Evolutionary conservation across 2,113 vertebrate species (phyloP), one percentile per base, ranked within the genome.

Genomic region (Forbesichthys papilliferus): DNA sequence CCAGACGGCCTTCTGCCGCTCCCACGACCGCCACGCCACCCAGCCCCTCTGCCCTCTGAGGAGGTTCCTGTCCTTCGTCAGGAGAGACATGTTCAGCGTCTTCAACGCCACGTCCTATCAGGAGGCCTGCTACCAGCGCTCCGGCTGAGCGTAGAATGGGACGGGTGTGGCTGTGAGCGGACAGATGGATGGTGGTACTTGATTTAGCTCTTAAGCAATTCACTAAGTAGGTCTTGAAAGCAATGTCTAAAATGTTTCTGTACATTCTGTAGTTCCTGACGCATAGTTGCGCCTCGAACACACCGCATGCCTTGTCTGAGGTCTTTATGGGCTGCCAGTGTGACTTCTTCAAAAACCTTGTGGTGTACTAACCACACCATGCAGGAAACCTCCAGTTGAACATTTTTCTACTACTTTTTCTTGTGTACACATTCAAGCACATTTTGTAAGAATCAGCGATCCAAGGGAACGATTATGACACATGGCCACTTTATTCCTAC

Each of bases 31-130:
- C 75, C 89, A 13, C 60, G 90, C 89, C 46, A 80, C 66, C 77
- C 95, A 91, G 63, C 94, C 93, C 0, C 94, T 98, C 87, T 99
- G 97, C 78, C 96, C 97, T 13, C 92, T 99, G 2, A 91, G 92
- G 69, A 97, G 95, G 80, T 94, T 99, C 66, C 88, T 96, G 55
- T 93, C 42, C 67, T 99, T 96, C 80, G 95, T 98, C 75, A 93
- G 86, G 66, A 94, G 82, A 80, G 97, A 96, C 87, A 97, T 98
- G 95, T 97, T 99, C 85, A 85, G 84, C 12, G 56, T 92, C 56
- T 90, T 98, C 74, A 96, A 95, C 13, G 90, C 94, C 49, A 94
- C 93, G 2, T 94, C 92, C 76, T 99, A 99, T 80, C 91, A 94
- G 0, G 94, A 96, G 51, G 97, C 96, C 0, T 99, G 98, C 88